Evolutionary conservation across 2,797 vertebrate genomes (phyloP).

Genomic region (Pantherophis alleghaniensis): DNA sequence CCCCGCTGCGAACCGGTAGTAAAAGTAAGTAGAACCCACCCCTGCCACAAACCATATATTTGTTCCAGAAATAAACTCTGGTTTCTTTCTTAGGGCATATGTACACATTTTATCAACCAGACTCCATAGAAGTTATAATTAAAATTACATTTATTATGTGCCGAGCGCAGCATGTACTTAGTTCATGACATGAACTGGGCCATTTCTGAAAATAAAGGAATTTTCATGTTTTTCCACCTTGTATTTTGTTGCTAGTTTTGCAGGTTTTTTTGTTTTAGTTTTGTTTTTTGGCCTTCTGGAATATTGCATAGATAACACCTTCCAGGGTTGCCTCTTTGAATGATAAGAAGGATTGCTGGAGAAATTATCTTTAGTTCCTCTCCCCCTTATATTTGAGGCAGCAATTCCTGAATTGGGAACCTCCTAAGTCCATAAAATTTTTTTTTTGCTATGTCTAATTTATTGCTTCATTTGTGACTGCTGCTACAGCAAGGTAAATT

Average conservation of each 20-base stretch:
- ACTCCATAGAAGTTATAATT: background rate
- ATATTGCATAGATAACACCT: background rate
- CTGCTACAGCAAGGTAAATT: conserved; percentile 82
- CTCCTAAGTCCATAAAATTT: conserved; percentile 74
- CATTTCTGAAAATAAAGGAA: background rate
- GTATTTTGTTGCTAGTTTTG: background rate
- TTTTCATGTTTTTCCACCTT: background rate
- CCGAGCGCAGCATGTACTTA: background rate
- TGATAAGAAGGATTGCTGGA: background rate
- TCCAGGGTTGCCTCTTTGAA: background rate
- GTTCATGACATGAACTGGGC: background rate
- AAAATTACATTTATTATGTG: background rate
- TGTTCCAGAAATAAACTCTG: background rate
- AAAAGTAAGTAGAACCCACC: too few relatives aligned
- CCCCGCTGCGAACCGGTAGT: too few relatives aligned
- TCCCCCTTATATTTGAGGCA: conserved; percentile 65
- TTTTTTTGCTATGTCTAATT: conserved; percentile 81
- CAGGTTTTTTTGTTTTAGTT: background rate
- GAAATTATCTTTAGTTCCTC: conserved; percentile 59
- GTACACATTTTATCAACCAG: background rate
- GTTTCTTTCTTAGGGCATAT: background rate
- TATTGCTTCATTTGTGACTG: conserved; percentile 88
- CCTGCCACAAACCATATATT: background rate
- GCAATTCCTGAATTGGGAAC: conserved; percentile 74
- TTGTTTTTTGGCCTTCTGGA: background rate